Evolutionary conservation across 2,888 invertebrate species (phyloP), one percentile per base, ranked within the genome.

Genomic region (Mimumesa dahlbomi): DNA sequence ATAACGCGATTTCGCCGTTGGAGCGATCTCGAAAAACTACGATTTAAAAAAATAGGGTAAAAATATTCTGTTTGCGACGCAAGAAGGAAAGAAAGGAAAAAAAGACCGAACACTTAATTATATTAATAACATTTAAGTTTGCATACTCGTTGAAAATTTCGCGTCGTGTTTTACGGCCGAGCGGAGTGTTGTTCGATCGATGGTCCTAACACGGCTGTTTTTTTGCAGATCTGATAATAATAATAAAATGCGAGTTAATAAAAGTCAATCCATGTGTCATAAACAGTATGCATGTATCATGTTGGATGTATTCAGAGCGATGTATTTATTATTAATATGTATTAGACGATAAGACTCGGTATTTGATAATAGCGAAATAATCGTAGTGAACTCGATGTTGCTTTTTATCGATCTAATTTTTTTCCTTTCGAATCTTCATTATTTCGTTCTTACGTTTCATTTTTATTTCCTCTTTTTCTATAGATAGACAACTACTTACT

Each of bases 291-390:
- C 82, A 79, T 85, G 84, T 83, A 81, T 83, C 80, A 78, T 86
- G 83, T 84, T 86, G 86, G 81, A 81, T 85, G 84, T 84, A 85
- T 81, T 69, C 78, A 78, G 71, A 78, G 81, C 79, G 81, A 81
- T 82, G 85, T 85, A 87, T 86, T 86, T 86, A 86, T 86, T 86
- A 86, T 88, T 86, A 79, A 73, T 75, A 79, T 82, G 67, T 81
- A 80, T 76, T 81, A 71, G 54, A 69, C 49, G 49, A 46, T 76
- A 76, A 78, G 75, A 69, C 52, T 81, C 73, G 75, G 62, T 78
- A 82, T 75, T 81, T 73, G 75, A 76, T 76, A 73, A 75, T 82
- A 80, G 76, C 66, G 70, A 79, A n/a, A 67, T 75, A 77, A 74
- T 71, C 66, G 59, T 69, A 73, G 67, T 57, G 50, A 76, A 69